Percentiles rank a stretch among this genome's conserved stretches.
Conservation (phyloP, 2,888 invertebrate species). For the Drosophila sordidapex region DNA sequence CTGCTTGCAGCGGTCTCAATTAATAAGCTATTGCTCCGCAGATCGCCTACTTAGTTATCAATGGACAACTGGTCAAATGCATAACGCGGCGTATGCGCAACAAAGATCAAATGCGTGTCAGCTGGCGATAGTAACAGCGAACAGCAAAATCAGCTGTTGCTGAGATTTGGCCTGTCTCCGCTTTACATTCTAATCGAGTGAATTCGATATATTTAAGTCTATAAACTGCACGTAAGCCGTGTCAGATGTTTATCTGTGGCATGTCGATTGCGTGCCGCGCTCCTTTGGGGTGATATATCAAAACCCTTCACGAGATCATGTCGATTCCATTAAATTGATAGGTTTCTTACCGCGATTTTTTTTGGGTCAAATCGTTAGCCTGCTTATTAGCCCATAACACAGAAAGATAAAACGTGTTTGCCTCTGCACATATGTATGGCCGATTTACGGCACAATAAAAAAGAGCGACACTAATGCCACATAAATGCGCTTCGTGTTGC, state of each 20-base stretch:
- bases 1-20: constrained; percentile 26
- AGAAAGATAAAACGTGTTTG: constrained; percentile 37
- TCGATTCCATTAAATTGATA: constrained; percentile 51
- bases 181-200: constrained; percentile 58
- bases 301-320: constrained; percentile 58
- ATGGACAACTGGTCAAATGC: constrained; percentile 4
- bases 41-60: constrained; percentile 61
- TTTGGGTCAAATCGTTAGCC: constrained; percentile 58
- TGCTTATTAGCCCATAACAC: constrained; percentile 39
- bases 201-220: constrained; percentile 38
- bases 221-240: constrained; percentile 70
- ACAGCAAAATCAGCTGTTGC: constrained; percentile 32
- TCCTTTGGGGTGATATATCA: constrained; percentile 55
- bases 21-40: constrained; percentile 55
- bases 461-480: constrained; percentile 63
- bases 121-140: constrained; percentile 10
- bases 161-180: constrained; percentile 34
- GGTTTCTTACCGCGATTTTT: constrained; percentile 21
- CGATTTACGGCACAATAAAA: constrained; percentile 64
- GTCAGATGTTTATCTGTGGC: constrained; percentile 58
- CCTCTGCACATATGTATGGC: constrained; percentile 39
- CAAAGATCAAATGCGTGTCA: constrained; percentile 34
- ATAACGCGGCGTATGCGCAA: constrained; percentile 28
- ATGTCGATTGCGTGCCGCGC: constrained; percentile 51
- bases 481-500: constrained; percentile 68